These are phyloP conservation scores for Cyanoramphus novaezelandiae DNA, from an alignment of 2,113 vertebrate species.

Conservation along the genomic window DNA sequence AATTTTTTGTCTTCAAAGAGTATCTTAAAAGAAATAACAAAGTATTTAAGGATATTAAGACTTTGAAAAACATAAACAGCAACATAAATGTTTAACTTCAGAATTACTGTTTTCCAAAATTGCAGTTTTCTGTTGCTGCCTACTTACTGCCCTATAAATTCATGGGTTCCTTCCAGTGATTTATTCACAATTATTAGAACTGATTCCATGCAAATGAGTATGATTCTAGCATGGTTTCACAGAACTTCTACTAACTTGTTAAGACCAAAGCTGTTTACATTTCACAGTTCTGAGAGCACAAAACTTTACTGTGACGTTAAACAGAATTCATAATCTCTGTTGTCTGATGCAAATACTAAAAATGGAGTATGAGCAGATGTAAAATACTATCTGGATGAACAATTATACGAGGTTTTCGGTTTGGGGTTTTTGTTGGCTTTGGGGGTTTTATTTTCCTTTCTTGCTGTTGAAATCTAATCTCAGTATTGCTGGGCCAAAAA, in stretches of 20 bases:
- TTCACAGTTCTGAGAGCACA: neutral
- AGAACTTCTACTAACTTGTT: neutral
- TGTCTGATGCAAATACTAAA: neutral
- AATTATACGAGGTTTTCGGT: neutral
- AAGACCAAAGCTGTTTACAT: constrained; percentile 20
- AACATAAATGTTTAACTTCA: neutral
- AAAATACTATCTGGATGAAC: neutral
- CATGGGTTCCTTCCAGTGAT: neutral
- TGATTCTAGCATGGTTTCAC: neutral
- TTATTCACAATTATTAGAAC: neutral
- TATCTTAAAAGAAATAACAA: neutral
- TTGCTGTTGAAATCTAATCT: neutral
- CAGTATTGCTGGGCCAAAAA: neutral
- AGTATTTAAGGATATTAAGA: neutral
- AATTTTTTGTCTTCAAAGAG: neutral
- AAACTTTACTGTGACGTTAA: neutral
- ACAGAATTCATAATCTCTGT: neutral
- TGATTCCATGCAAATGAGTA: neutral
- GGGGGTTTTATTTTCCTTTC: neutral
- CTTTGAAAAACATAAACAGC: neutral
- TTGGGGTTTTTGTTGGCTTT: neutral
- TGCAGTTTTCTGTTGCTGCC: neutral
- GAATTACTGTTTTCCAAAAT: constrained; percentile 29
- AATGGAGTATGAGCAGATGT: neutral
- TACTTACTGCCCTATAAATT: constrained; percentile 8